Conservation (phyloP, 2,888 invertebrate genomes). For the Sialis fuliginosa region DNA sequence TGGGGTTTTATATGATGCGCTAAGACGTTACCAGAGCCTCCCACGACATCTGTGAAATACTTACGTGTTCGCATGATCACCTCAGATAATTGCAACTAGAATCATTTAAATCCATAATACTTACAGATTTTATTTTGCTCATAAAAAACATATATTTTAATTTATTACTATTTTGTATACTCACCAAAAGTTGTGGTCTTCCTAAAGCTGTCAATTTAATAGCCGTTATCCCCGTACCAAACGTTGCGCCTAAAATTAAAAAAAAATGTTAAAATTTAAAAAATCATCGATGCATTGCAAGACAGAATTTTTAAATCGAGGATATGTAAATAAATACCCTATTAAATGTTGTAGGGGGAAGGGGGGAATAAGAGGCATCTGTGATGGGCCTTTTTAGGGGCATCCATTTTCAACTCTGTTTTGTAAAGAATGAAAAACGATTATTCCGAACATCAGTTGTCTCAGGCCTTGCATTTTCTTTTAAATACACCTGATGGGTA, state of each 20-base stretch:
- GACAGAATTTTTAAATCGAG: too few species aligned
- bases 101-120: constrained; percentile 8
- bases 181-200: constrained; percentile 87
- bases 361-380: too few species aligned
- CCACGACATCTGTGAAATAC: constrained; percentile 85
- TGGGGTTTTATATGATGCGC: constrained; percentile 75
- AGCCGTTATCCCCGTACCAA: constrained; percentile 91
- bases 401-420: too few species aligned
- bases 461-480: too few species aligned
- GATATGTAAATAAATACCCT: too few species aligned
- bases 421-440: too few species aligned
- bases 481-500: too few species aligned
- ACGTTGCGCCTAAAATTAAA: constrained; percentile 60
- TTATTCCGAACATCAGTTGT: too few species aligned
- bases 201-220: constrained; percentile 95
- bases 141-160: too few species aligned
- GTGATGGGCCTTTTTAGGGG: too few species aligned
- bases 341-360: too few species aligned
- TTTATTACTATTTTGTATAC: constrained; percentile 16
- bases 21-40: constrained; percentile 72
- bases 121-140: neutral
- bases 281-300: too few species aligned
- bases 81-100: constrained; percentile 88
- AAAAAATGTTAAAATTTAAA: constrained; percentile 3
- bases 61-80: constrained; percentile 89